Base-by-base conservation (phyloP, 2,797 vertebrate species). In the Microctenopoma steveboyesi region DNA sequence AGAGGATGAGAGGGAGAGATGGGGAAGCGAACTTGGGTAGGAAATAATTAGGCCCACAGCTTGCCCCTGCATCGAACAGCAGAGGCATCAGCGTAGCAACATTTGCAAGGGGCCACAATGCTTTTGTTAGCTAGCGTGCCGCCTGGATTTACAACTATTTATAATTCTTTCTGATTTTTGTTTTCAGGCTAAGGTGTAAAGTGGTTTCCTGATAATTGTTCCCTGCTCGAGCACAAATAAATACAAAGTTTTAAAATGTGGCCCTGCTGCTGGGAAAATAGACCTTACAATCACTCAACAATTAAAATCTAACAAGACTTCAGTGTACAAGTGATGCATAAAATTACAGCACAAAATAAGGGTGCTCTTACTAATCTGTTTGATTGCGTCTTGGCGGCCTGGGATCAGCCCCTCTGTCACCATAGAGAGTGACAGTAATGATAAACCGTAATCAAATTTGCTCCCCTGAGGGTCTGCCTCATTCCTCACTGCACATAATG, bases 371-470 rank as follows among this genome's bases (percentile, higher is more conserved):
- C 78, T 92, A 89, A 91, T 93, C 79, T 86, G 79, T 88, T 80
- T 74, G 64, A 72, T 67, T 71, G 67, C 43, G 22, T 86, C 60
- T 82, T 62, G 66, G 81, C 47, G 63, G 69, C 74, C 65, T 64
- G 70, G 76, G 84, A 87, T 82, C 80, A 70, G 77, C 83, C 85
- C 88, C 71, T 78, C 72, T 76, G 85, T 85, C 87, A 85, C 81
- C 67, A 64, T 35, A 70, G 85, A 91, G 88, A 88, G 85, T 76
- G 79, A 88, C 87, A 81, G 85, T 87, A 90, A 92, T 93, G 91
- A 92, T 90, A 92, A 89, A 86, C 82, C 78, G 79, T 88, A 91
- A 90, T 92, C 90, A 91, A 88, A 90, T 85, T 77, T 78, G 79
- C 71, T 91, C 89, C 82, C 60, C 5, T 15, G 76, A 88, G 88